Base-by-base conservation (phyloP, 2,888 invertebrate species). In the Papilio protenor region DNA sequence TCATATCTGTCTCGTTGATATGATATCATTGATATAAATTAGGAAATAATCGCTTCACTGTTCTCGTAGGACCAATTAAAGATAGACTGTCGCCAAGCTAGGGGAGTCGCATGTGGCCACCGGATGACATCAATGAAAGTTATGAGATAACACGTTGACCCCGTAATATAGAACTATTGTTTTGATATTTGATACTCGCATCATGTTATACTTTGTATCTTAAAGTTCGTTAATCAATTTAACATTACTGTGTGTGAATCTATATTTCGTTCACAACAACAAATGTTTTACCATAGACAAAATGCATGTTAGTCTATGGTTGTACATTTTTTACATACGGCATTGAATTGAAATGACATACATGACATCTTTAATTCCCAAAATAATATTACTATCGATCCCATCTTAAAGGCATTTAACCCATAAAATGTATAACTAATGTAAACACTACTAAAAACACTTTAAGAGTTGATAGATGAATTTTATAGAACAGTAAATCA, bases 61-160 rank as follows among this genome's bases (percentile, higher is more conserved):
- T 77, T 77, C 77, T 75, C 71, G 55, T 71, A 64, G 52, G 74
- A 77, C 49, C 77, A 85, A 87, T 85, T 87, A 83, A 83, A 84
- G 82, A 85, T 82, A 85, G 83, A 82, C 82, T 84, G 83, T 83
- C 82, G 82, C 81, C 85, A 73, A 73, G 55, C n/a, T 61, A 12
- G 61, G 84, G 85, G 84, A 83, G 84, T 78, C 77, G 83, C 86
- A 88, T 88, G 84, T 88, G 89, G 85, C 82, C 82, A 82, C 88
- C 87, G 87, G 88, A 88, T 89, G 89, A 84, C 82, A 82, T 87
- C 88, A 90, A 91, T 89, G 84, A 85, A 85, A 85, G 85, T 86
- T 85, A 85, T 87, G 82, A 81, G 79, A 85, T 87, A 88, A 87
- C 85, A 87, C 84, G 81, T 82, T 86, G 89, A 88, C 89, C 87